Evolutionary conservation across 2,113 vertebrate genomes (phyloP), one percentile per base, ranked within the genome.

Genomic region (Hiodon tergisus): DNA sequence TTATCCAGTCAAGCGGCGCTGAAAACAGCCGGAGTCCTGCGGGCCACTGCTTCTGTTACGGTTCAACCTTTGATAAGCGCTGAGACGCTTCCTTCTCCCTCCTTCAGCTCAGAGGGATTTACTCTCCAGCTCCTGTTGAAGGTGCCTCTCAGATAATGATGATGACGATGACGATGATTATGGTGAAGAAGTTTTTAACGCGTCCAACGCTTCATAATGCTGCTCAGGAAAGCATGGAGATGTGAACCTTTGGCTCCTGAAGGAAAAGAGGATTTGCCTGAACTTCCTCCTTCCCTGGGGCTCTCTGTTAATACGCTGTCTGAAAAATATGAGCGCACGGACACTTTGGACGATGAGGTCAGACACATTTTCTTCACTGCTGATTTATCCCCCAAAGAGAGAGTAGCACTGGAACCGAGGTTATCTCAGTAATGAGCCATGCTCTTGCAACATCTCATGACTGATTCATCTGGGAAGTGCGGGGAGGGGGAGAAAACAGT

Each of bases 381-480:
- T 76, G 71, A 76, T 76, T 76, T 70, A 76, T 65, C 62, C 48
- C 59, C 67, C 59, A 54, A 63, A 57, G 59, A 63, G 59, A 17
- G 31, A 69, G 67, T 68, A 76, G 59, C 59, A 17, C 13, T 55
- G 31, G 51, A 71, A 69, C 59, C 4, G 16, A 48, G 52, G 16
- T 6, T 69, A 31, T 50, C n/a, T 16, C 60, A 59, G 50, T 76
- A 70, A 76, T 76, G 67, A 69, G 58, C 67, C 58, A 17, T 62
- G 57, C 51, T 70, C 74, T 16, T 2, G 57, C 17, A 48, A 69
- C 13, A 58, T 13, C 50, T 14, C 3, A 7, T 47, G 5, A 48
- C 31, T 17, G 55, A 61, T 11, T 14, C 31, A 51, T 55, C 31
- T 71, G 67, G 31, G 31, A 31, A 31, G 31, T 31, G 31, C 31